Base-by-base conservation (phyloP, 2,888 invertebrate species). In the Pammene fasciana region DNA sequence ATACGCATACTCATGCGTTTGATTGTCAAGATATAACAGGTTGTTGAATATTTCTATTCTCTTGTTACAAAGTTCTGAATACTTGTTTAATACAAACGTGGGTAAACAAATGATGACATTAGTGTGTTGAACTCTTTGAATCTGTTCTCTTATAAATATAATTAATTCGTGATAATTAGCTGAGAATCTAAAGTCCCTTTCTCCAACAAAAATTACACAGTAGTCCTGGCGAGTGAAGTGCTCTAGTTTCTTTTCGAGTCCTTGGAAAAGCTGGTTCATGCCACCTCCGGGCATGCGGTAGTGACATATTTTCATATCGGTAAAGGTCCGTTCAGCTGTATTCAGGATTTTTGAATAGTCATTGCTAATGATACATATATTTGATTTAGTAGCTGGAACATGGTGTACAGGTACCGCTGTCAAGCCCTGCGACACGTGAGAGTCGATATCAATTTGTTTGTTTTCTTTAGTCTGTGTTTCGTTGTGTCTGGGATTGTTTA, bases 121-220 rank as follows among this genome's bases (percentile, higher is more conserved):
- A 5, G 50, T 50, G 16, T 50, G 26, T 50, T 50, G 50, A 5
- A 50, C 50, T 5, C 3, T 0, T 36, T 55, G 13, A 7, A 36
- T 18, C 6, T 55, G 13, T 36, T 55, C 54, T 55, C 54, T 13
- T 36, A 55, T 36, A 55, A 9, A 55, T 13, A 14, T 10, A 13
- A 57, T 57, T 57, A 57, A 9, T 11, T 57, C 18, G 7, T 57
- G 18, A 14, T 57, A 57, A 18, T 57, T 18, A 18, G 57, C 6
- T 13, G 57, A 43, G 8, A 18, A 5, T 13, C 18, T 18, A 43
- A 57, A 57, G 13, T 57, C 57, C 0, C 11, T 13, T 11, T 57
- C 18, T 13, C 57, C 57, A 13, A 57, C 2, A 13, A 43, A 18
- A 43, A 57, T 57, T 0, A 57, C 18, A 18, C 57, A 57, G 16